These are phyloP conservation scores for Nematopogon swammerdamellus DNA, from an alignment of 2,888 invertebrate species.

Conservation along the genomic window DNA sequence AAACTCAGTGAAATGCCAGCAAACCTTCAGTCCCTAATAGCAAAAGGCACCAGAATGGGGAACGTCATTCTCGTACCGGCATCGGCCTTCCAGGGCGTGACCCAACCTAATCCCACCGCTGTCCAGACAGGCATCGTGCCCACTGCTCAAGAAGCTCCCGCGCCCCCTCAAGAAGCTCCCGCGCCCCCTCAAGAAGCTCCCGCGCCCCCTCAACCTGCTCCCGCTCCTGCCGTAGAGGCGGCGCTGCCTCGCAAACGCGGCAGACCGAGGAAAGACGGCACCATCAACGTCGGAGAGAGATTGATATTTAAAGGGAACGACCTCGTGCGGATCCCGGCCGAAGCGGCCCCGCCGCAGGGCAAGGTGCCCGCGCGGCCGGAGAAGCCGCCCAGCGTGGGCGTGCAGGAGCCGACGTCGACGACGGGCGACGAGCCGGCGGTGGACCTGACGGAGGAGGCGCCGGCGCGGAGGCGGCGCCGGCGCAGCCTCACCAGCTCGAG, in stretches of 20 bases:
- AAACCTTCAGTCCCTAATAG: not conserved
- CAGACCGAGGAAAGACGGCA: too few relatives aligned
- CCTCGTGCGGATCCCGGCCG: not conserved
- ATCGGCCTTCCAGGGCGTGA: not conserved
- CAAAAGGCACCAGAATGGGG: not conserved
- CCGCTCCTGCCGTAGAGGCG: too few relatives aligned
- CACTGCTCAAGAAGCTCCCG: not conserved
- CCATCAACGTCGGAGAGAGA: too few relatives aligned
- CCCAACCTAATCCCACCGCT: too few relatives aligned
- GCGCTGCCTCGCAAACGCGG: too few relatives aligned
- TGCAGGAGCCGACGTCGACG: not conserved
- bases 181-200: not conserved
- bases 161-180: not conserved
- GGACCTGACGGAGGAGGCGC: not conserved
- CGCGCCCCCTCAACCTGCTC: too few relatives aligned
- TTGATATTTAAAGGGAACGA: too few relatives aligned
- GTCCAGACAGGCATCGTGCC: not conserved
- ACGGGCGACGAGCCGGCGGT: not conserved
- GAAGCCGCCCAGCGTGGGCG: not conserved
- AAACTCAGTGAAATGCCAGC: not conserved
- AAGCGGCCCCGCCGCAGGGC: not conserved
- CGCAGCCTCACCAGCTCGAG: constrained; percentile 7
- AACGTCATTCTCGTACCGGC: not conserved
- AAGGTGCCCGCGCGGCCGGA: not conserved
- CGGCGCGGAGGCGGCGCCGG: not conserved